Base-by-base conservation (phyloP, 2,113 vertebrate genomes). In the Cnemophilus loriae region DNA sequence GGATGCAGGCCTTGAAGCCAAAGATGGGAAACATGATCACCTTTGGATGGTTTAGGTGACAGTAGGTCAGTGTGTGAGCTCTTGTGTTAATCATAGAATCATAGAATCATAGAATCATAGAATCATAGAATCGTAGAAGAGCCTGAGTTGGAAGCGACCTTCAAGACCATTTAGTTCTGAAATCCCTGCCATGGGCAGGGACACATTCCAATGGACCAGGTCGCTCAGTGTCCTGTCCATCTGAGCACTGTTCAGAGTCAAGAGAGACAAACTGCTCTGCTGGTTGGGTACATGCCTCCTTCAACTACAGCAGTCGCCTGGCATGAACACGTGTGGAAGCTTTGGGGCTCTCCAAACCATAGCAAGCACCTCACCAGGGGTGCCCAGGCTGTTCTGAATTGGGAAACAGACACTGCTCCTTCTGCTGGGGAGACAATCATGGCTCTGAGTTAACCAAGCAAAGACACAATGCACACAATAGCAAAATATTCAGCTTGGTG, bases 141-240 rank as follows among this genome's bases (percentile, higher is more conserved):
- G 39, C 33, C 23, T 74, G 68, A 24, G 13, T n/a, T 60, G 53
- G 53, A 60, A 82, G 20, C 9, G 7, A 46, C 28, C 11, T 59
- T 52, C 60, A 46, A 46, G 60, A 37, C 20, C 6, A 46, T 30
- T 65, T 24, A 10, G 3, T 60, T 46, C 53, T 68, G 69, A 82
- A 67, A 24, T 7, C 24, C 33, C 53, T 67, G 28, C 28, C 11
- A 21, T n/a, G 64, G 13, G 19, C 33, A 46, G 53, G n/a, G 22
- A 23, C 44, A 24, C 0, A 6, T 74, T 47, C 20, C 35, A 41
- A 8, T 6, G 22, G 24, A 41, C 6, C 39, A 60, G 30, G 35
- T 13, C 0, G 0, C 21, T 41, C n/a, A 6, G 60, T 60, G 30
- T 53, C 16, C 9, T 0, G 0, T 60, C n/a, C 78, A n/a, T 26